Evolutionary conservation across 2,888 invertebrate genomes (phyloP), one percentile per base, ranked within the genome.

Genomic region (Parasteatoda lunata): DNA sequence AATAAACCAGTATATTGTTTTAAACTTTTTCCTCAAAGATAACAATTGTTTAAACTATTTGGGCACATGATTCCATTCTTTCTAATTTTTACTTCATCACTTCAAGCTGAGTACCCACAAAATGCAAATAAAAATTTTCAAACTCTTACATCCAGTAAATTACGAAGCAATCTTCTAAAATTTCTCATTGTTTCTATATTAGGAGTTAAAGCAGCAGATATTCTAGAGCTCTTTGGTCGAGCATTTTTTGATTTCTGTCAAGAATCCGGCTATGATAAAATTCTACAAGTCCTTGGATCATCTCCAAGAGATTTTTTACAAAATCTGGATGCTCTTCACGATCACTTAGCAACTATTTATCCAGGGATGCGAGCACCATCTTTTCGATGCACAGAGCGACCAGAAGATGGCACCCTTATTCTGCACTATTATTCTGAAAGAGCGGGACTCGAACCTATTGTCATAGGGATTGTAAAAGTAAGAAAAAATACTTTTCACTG

Each of bases 191-290:
- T 47, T 8, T 64, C 13, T 70, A 8, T 13, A 54, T 4, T 92
- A 97, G 97, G 97, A 91, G 96, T 97, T 89, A 97, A 97, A 54
- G 97, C 97, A 0, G 95, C 96, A 91, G 95, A 95, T 54, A 97
- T 98, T 90, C 92, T 98, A 90, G 97, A 97, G 92, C 93, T 96
- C 5, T 97, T 98, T 91, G 98, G 98, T 0, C 96, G 96, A 91
- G 97, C 97, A 90, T 98, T 98, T 93, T 98, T 98, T 91, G 97
- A 98, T 92, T 97, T 98, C 91, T 98, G 98, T 91, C 97, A 98
- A 92, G 97, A 97, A 92, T 97, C 97, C 3, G 98, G 98, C n/a
- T 98, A 98, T 91, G 98, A 98, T 91, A 97, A 97, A 92, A 98
- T 98, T 89, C 93, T 98, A 59, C 96, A 97, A 93, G 97, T 98